Evolutionary conservation across 92 coral and sea anemone genomes (phyloP), one percentile per base, ranked within the genome.

Genomic region (Porites cylindrica): DNA sequence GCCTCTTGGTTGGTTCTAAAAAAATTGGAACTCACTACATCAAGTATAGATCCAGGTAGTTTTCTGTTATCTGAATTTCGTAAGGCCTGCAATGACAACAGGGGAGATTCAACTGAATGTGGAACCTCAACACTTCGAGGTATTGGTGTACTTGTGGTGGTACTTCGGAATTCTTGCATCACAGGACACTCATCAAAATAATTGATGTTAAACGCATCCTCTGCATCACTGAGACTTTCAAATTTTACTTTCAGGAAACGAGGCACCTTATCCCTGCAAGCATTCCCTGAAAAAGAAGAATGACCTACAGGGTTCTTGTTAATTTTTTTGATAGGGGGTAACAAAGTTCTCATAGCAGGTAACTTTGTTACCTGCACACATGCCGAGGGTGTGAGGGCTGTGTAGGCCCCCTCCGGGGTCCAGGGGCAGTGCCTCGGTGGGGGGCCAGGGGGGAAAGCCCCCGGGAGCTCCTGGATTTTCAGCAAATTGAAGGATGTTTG

Each of bases 231-330:
- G 14, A 70, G n/a, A 26, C n/a, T 83, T 83, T 32, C 10, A 72
- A 83, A 82, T 18, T 82, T 70, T 10, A 16, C 68, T 70, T 6
- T 72, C 43, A 83, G 47, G 47, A 29, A 83, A 9, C 60, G 68
- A 10, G 72, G 24, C 71, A 83, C 87, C 62, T 83, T 83, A 69
- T 83, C 81, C 74, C 73, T 43, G 58, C 87, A 83, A 56, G 81
- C 81, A 72, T 75, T 63, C 53, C 86, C 86, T 82, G 54, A 59
- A 70, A 50, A 68, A 4, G 58, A 67, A 56, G 62, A 38, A 38
- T 38, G 43, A 38, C 43, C 43, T 26, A 26, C 72, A 68, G 72
- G 72, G 72, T 68, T 20, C 32, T 68, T 26, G 50, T 68, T 68
- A 68, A 68, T 29, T 68, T 68, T 68, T 29, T 1, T 16, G 14